Percentiles rank a stretch among this genome's conserved stretches.
These are phyloP conservation scores for Amorpha juglandis DNA, from an alignment of 2,888 invertebrate species.

Conservation along the genomic window DNA sequence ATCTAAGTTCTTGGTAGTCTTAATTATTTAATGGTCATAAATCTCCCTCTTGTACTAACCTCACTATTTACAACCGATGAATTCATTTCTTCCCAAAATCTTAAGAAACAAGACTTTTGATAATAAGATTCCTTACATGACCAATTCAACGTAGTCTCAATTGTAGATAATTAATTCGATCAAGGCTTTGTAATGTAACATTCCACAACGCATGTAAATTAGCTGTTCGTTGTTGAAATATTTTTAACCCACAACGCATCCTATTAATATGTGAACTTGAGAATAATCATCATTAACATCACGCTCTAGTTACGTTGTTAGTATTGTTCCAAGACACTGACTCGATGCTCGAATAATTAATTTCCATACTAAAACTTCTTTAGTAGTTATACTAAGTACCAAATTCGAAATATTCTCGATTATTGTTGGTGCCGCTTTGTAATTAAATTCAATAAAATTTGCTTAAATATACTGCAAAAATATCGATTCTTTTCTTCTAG, in stretches of 20 bases:
- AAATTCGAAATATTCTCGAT: background rate
- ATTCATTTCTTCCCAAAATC: too few species aligned
- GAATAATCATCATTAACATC: conserved; percentile 22
- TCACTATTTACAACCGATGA: too few species aligned
- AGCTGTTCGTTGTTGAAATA: conserved; percentile 12
- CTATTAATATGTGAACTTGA: conserved; percentile 12
- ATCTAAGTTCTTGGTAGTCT: too few species aligned
- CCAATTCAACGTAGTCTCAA: background rate
- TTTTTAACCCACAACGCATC: conserved; percentile 7
- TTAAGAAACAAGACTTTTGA: background rate
- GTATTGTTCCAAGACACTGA: background rate
- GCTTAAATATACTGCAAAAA: too few species aligned
- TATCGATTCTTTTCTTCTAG: too few species aligned
- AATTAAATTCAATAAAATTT: too few species aligned
- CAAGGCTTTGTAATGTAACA: background rate
- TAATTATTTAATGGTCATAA: too few species aligned
- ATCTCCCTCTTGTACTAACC: too few species aligned
- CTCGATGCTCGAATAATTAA: background rate
- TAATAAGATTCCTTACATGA: background rate
- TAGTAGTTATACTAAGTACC: background rate
- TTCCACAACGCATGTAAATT: background rate
- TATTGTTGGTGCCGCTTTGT: too few species aligned
- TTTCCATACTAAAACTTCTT: background rate
- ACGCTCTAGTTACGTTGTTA: conserved; percentile 25
- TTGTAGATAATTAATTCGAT: conserved; percentile 13